phyloP scores from a whole-genome alignment of 2,797 vertebrate genomes.

The Helarctos malayanus region DNA sequence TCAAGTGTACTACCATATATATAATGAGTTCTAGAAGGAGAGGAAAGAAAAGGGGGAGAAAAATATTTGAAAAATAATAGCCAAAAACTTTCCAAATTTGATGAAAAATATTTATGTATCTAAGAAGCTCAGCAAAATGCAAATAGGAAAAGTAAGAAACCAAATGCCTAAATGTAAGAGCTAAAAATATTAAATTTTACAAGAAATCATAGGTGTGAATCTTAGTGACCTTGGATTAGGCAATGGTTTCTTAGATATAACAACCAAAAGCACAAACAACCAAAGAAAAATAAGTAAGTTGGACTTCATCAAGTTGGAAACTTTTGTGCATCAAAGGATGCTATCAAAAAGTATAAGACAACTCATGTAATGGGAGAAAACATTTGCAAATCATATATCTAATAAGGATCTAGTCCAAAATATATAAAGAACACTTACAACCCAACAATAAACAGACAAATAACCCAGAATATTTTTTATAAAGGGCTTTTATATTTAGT shows the following conservation, averaged over 20 bases:
- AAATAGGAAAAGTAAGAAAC: not conserved
- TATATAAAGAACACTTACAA: not conserved
- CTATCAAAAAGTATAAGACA: not conserved
- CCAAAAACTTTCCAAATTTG: not conserved
- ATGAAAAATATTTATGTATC: not conserved
- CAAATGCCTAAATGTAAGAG: not conserved
- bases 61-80: not conserved
- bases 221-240: not conserved
- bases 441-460: not conserved
- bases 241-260: not conserved
- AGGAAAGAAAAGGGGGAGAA: not conserved
- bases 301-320: not conserved
- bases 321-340: not conserved
- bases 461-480: not conserved
- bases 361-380: not conserved
- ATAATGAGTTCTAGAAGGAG: not conserved
- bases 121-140: not conserved
- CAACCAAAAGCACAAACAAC: not conserved
- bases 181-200: not conserved
- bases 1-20: not conserved
- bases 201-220: not conserved
- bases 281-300: not conserved
- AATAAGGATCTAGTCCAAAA: not conserved
- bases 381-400: not conserved
- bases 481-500: not conserved